phyloP scores from a whole-genome alignment of 2,113 vertebrate species.

The Monopterus albus region DNA sequence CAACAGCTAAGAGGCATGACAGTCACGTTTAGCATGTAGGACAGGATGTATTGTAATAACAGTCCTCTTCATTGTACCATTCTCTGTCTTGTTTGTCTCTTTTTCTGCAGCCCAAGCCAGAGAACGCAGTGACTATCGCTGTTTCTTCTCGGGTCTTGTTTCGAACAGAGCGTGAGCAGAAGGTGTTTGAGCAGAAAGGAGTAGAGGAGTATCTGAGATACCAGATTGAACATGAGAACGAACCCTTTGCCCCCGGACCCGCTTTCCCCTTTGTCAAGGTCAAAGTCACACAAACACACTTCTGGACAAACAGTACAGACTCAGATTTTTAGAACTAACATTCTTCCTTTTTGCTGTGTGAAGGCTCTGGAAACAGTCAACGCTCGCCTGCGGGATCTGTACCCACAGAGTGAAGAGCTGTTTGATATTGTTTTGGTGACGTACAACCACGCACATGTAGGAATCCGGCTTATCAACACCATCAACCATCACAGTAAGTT shows the following conservation, averaged over 20 bases:
- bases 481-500: conserved; percentile 97
- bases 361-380: conserved; percentile 97
- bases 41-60: no score
- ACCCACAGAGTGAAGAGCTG: conserved; percentile 93
- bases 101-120: conserved; percentile 88
- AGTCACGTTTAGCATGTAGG: no score
- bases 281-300: neutral
- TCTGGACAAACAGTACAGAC: neutral
- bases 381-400: conserved; percentile 86
- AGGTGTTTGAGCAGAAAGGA: conserved; percentile 89
- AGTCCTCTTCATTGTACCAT: neutral
- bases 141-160: conserved; percentile 95
- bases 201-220: conserved; percentile 94
- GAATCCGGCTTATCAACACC: conserved; percentile 96
- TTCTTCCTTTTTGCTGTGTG: no score
- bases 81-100: neutral
- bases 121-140: conserved; percentile 94
- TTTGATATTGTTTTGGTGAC: conserved; percentile 97
- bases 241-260: conserved; percentile 92
- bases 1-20: no score
- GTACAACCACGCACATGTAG: conserved; percentile 97
- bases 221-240: conserved; percentile 93
- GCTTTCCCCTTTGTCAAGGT: conserved; percentile 98
- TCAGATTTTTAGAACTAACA: no score
- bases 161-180: conserved; percentile 94